Percentiles rank a stretch among this genome's conserved stretches.
Evolutionary conservation across 2,113 vertebrate species (phyloP).

Genomic region (Daubentonia madagascariensis): DNA sequence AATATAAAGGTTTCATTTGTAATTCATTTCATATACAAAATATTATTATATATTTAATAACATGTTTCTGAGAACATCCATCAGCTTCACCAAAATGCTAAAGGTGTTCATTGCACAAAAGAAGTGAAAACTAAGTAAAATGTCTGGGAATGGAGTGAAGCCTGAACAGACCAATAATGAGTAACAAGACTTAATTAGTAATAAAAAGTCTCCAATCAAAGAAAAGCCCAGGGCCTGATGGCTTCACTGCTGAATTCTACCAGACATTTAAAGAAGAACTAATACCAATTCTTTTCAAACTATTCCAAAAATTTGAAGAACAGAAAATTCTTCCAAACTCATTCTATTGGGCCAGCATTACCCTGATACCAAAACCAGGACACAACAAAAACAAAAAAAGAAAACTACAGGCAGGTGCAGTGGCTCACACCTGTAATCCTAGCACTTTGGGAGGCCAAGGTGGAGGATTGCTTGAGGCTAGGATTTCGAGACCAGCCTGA

Average conservation of each 20-base stretch:
- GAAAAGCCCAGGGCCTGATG: not conserved
- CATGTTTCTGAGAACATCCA: not conserved
- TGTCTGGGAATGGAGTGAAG: not conserved
- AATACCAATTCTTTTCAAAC: not conserved
- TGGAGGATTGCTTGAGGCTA: too few relatives aligned
- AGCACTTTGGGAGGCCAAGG: too few relatives aligned
- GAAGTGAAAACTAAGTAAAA: not conserved
- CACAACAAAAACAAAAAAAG: not conserved
- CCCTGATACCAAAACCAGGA: not conserved
- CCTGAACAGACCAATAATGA: not conserved
- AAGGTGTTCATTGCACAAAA: not conserved
- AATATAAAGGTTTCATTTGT: not conserved
- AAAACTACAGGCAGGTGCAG: not conserved
- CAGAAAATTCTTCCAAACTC: not conserved
- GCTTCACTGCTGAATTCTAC: not conserved
- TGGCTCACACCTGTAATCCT: too few relatives aligned
- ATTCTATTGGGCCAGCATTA: not conserved
- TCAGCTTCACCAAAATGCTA: not conserved
- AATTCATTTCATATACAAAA: not conserved
- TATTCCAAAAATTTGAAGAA: not conserved
- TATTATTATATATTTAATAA: not conserved
- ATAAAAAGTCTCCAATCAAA: not conserved
- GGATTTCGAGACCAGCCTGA: too few relatives aligned
- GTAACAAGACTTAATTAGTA: not conserved
- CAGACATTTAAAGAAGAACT: not conserved